A percentile compares a stretch with the other conserved stretches of the same genome.
These are phyloP conservation scores for Neodon shergylaensis DNA, from an alignment of 2,113 vertebrate species.

Conservation along the genomic window DNA sequence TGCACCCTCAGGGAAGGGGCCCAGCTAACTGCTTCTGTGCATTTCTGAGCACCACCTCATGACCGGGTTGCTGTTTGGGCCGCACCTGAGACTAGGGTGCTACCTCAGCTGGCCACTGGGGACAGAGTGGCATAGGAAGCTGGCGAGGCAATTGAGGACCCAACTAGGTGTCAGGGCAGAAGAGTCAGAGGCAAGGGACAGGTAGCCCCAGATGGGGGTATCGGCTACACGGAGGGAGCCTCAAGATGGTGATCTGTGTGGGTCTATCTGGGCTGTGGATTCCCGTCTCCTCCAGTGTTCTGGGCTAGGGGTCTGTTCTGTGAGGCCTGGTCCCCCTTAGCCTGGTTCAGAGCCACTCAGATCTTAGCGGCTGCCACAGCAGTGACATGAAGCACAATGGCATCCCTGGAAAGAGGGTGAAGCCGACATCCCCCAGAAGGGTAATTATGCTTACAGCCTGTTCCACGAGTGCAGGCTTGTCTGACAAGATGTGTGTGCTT, in stretches of 20 bases:
- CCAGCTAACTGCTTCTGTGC: background rate
- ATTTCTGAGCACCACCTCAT: background rate
- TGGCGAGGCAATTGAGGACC: too few relatives aligned
- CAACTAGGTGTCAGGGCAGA: background rate
- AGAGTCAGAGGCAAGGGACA: background rate
- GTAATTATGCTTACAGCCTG: conserved; percentile 62
- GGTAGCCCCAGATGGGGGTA: background rate
- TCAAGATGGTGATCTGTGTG: background rate
- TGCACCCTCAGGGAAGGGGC: background rate
- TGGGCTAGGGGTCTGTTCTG: background rate
- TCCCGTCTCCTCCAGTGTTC: background rate
- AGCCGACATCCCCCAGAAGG: background rate
- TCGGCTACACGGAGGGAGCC: background rate
- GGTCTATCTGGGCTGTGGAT: background rate
- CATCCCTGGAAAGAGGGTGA: background rate
- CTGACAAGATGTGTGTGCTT: conserved; percentile 52
- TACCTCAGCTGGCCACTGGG: background rate
- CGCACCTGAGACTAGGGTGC: background rate
- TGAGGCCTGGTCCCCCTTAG: background rate
- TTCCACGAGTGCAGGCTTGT: conserved; percentile 50
- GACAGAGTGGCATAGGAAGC: background rate
- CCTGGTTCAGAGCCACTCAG: background rate
- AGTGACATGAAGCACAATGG: background rate
- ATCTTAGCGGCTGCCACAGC: background rate
- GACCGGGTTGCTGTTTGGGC: background rate